These are phyloP conservation scores for Sinocyclocheilus anshuiensis DNA, from an alignment of 2,113 vertebrate genomes.

Conservation along the genomic window DNA sequence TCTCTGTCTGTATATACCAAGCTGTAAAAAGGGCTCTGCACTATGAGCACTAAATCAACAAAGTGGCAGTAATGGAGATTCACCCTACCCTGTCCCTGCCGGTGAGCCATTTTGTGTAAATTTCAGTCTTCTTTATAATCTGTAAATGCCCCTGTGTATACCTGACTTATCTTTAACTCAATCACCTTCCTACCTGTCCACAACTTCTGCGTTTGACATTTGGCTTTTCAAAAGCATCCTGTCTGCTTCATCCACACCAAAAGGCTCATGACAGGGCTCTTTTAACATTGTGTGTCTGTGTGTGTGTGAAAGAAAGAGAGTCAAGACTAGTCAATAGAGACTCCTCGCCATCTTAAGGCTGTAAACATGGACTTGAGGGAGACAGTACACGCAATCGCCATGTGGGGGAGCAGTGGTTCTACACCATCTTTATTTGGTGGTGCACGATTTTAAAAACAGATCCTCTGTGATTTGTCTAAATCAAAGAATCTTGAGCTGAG, in stretches of 20 bases:
- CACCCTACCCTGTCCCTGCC: constrained; percentile 15
- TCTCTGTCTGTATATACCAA: not conserved
- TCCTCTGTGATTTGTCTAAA: constrained; percentile 50
- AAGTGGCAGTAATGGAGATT: constrained; percentile 38
- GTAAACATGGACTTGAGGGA: not conserved
- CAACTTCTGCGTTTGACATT: constrained; percentile 47
- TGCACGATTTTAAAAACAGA: constrained; percentile 54
- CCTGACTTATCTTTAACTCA: constrained; percentile 31
- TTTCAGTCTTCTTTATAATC: constrained; percentile 11
- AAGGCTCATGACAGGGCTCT: not conserved
- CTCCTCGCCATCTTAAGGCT: not conserved
- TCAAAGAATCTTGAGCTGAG: constrained; percentile 57
- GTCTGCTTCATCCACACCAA: not conserved
- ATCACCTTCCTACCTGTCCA: not conserved
- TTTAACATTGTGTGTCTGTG: not conserved
- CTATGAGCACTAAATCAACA: not conserved
- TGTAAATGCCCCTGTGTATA: not conserved
- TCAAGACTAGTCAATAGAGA: not conserved
- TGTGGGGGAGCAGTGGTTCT: constrained; percentile 67
- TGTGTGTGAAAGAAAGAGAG: not conserved
- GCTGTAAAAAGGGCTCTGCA: not conserved
- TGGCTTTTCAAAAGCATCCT: constrained; percentile 44
- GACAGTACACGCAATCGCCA: constrained; percentile 51
- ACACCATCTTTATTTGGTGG: constrained; percentile 28
- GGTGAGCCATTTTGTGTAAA: constrained; percentile 28